These are phyloP conservation scores for Apis mellifera DNA, from an alignment of 1,140 invertebrate genomes.

Conservation along the genomic window DNA sequence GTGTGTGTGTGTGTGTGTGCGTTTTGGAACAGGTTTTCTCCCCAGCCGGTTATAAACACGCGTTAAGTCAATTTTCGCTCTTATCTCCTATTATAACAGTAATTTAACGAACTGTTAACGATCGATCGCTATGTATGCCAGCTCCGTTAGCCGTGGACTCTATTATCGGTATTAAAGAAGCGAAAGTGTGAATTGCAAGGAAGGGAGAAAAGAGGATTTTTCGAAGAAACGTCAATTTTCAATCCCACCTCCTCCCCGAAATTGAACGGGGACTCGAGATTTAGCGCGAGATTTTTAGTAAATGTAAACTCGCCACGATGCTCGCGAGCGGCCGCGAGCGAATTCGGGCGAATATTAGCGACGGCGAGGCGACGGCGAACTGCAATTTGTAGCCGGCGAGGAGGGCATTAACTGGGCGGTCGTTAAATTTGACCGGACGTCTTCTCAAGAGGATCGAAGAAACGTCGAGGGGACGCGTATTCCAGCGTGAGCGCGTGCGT, in stretches of 20 bases:
- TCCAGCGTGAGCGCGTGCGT: neutral
- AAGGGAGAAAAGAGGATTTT: too few species aligned
- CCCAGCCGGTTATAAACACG: neutral
- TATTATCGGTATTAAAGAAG: too few species aligned
- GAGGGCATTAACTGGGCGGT: conserved; percentile 77
- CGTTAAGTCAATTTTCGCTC: neutral
- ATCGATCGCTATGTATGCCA: too few species aligned
- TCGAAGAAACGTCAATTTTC: neutral
- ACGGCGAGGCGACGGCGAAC: conserved; percentile 23
- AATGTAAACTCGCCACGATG: neutral
- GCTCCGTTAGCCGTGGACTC: too few species aligned
- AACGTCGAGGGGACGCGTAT: conserved; percentile 42
- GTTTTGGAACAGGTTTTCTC: neutral
- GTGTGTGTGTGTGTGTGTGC: too few species aligned
- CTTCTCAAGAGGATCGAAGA: conserved; percentile 73
- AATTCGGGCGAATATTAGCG: conserved; percentile 29
- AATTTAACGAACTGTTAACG: neutral
- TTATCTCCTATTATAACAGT: neutral
- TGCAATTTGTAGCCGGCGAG: conserved; percentile 48
- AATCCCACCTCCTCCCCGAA: neutral
- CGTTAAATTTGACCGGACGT: conserved; percentile 81
- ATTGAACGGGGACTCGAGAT: too few species aligned
- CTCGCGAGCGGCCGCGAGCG: conserved; percentile 15
- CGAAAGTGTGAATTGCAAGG: too few species aligned
- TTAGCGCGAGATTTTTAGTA: too few species aligned